Evolutionary conservation across 2,113 vertebrate species (phyloP), one percentile per base, ranked within the genome.

Genomic region (Callionymus lyra): DNA sequence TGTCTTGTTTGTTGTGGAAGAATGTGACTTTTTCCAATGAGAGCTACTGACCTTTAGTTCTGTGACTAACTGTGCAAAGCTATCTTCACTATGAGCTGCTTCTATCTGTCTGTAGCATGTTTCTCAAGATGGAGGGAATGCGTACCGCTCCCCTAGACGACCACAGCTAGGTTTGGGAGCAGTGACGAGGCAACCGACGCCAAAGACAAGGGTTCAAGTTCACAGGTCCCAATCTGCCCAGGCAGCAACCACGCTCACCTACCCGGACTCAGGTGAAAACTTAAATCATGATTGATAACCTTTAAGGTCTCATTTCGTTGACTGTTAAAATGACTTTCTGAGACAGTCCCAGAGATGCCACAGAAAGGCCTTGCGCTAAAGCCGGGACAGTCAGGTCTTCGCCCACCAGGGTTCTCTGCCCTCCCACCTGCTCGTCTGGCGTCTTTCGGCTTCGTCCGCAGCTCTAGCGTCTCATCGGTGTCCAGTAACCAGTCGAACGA

Each of bases 151-250:
- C 13, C 86, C 94, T 65, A 88, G 92, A 86, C 89, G 88, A 65
- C 93, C 94, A 46, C 94, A 97, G 76, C 18, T 97, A 33, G 93
- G 94, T 12, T 69, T 97, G 48, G 91, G 92, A 0, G 90, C 89
- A 0, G 85, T 94, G 69, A 90, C 85, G 50, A 85, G 90, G 51
- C 75, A 93, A 43, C 90, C 93, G 0, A 84, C 87, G 33, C 70
- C 90, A 33, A 96, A 90, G 67, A 84, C 75, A 50, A 90, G 90
- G 72, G 84, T 86, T 63, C 82, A 88, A 31, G 87, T 85, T 75
- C 93, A 90, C 16, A 89, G 87, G 52, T 84, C 90, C 41, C 87
- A 90, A 2, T 77, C 83, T 15, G 77, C 79, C 65, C 78, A 83
- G 54, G 59, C 85, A 31, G 35, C 82, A 0, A 68, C 63, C 40